A percentile compares a stretch with the other conserved stretches of the same genome.
Conservation (phyloP, 2,113 vertebrate genomes). For the Nematolebias whitei region DNA sequence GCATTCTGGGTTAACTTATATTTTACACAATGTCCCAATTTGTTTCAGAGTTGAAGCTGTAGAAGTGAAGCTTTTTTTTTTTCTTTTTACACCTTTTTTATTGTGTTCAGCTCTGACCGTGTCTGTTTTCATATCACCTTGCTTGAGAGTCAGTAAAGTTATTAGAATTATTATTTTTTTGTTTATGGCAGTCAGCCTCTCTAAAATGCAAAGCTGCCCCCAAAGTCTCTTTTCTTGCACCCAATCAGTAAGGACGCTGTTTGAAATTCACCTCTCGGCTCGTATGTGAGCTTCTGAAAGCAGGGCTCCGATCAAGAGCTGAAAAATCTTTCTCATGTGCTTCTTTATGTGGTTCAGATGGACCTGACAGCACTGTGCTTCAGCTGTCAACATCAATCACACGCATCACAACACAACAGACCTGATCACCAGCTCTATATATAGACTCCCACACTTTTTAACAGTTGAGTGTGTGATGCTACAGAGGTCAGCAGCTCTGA, state of each 20-base stretch:
- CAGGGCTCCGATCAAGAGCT: slow-evolving; percentile 16
- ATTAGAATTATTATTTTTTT: slow-evolving; percentile 11
- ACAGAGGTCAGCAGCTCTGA: slow-evolving; percentile 19
- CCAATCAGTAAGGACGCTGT: slow-evolving; percentile 27
- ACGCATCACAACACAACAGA: slow-evolving; percentile 46
- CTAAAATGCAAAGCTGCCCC: slow-evolving; percentile 25
- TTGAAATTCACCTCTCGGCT: slow-evolving; percentile 59
- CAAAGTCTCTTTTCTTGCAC: slow-evolving; percentile 47
- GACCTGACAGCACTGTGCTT: slow-evolving; percentile 48
- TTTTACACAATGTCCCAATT: too few relatives aligned
- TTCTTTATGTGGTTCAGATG: slow-evolving; percentile 19
- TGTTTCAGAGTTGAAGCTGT: too few relatives aligned
- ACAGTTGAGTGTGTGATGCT: slow-evolving; percentile 19
- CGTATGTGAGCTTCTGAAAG: slow-evolving; percentile 15
- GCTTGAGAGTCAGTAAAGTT: slow-evolving; percentile 31
- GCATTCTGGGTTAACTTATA: too few relatives aligned
- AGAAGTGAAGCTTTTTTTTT: background rate
- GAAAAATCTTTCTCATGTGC: slow-evolving; percentile 19
- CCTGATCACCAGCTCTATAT: slow-evolving; percentile 52
- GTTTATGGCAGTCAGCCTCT: slow-evolving; percentile 48
- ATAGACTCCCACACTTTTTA: slow-evolving; percentile 53
- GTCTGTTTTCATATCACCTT: slow-evolving; percentile 23
- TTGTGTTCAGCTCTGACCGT: slow-evolving; percentile 1
- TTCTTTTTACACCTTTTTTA: slow-evolving; percentile 5
- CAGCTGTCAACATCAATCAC: slow-evolving; percentile 63